A percentile compares a stretch with the other conserved stretches of the same genome.
Evolutionary conservation across 1,140 invertebrate species (phyloP).

Genomic region (Drosophila paulistorum): DNA sequence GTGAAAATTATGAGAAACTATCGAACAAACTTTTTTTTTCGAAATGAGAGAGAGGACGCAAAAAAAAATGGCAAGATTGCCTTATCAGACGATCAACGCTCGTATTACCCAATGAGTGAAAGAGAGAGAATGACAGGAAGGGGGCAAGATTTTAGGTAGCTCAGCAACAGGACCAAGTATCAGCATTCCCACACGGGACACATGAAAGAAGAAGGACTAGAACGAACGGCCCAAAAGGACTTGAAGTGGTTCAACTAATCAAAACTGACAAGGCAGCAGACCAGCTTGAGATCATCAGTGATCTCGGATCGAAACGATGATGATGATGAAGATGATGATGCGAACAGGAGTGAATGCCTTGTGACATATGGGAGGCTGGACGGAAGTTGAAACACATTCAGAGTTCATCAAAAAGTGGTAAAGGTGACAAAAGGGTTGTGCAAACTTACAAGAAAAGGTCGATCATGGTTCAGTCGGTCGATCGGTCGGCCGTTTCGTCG

Average conservation of each 20-base stretch:
- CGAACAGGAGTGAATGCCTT: slow-evolving; percentile 18
- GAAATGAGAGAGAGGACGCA: slow-evolving; percentile 14
- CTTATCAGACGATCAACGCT: slow-evolving; percentile 66
- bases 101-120: slow-evolving; percentile 45
- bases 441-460: slow-evolving; percentile 52
- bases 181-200: slow-evolving; percentile 71
- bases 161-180: slow-evolving; percentile 2
- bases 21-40: slow-evolving; percentile 33
- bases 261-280: slow-evolving; percentile 77
- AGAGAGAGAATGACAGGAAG: background rate
- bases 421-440: slow-evolving; percentile 76
- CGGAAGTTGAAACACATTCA: slow-evolving; percentile 52
- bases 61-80: slow-evolving; percentile 62
- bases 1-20: slow-evolving; percentile 77
- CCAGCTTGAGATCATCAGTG: slow-evolving; percentile 62
- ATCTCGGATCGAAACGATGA: slow-evolving; percentile 20
- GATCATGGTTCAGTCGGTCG: slow-evolving; percentile 30
- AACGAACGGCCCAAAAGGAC: slow-evolving; percentile 19
- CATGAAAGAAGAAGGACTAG: slow-evolving; percentile 11
- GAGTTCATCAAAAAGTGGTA: slow-evolving; percentile 72
- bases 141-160: background rate
- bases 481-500: background rate
- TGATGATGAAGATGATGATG: slow-evolving; percentile 36
- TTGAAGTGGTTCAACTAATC: slow-evolving; percentile 78
- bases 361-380: slow-evolving; percentile 38